These are phyloP conservation scores for Antedon mediterranea DNA, from an alignment of 53 echinoderm and acorn worm genomes.

Conservation along the genomic window DNA sequence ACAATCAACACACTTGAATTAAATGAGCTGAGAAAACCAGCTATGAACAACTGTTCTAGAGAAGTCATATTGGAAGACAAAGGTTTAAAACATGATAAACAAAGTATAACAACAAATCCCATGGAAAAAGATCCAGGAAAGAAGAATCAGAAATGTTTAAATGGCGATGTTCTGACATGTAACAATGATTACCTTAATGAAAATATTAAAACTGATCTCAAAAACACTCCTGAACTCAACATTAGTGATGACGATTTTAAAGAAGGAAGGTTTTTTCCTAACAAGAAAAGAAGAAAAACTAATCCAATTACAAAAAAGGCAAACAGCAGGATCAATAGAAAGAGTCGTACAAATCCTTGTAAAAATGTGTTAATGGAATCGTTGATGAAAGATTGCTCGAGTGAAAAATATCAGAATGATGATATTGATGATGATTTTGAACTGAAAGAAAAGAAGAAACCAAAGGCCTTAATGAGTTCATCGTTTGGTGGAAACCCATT, in stretches of 20 bases:
- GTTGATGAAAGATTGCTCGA: neutral
- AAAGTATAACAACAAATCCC: too few species aligned
- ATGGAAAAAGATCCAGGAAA: too few species aligned
- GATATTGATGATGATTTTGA: neutral
- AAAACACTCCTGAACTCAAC: neutral
- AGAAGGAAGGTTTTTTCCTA: neutral
- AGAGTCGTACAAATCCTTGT: neutral
- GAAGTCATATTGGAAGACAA: too few species aligned
- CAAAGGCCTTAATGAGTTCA: neutral
- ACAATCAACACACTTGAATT: neutral
- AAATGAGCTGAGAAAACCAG: too few species aligned
- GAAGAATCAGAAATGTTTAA: too few species aligned
- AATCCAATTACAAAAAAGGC: neutral
- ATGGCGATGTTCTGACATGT: too few species aligned
- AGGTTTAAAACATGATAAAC: too few species aligned
- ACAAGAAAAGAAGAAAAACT: neutral
- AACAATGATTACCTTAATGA: too few species aligned
- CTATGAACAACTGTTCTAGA: too few species aligned
- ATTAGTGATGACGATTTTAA: neutral
- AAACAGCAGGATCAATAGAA: neutral
- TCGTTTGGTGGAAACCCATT: neutral
- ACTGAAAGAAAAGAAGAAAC: neutral
- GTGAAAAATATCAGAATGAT: neutral
- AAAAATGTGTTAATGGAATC: neutral
- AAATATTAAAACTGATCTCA: too few species aligned